Percentiles rank a stretch among this genome's conserved stretches.
These are phyloP conservation scores for Achroia grisella DNA, from an alignment of 1,140 invertebrate species.

Conservation along the genomic window DNA sequence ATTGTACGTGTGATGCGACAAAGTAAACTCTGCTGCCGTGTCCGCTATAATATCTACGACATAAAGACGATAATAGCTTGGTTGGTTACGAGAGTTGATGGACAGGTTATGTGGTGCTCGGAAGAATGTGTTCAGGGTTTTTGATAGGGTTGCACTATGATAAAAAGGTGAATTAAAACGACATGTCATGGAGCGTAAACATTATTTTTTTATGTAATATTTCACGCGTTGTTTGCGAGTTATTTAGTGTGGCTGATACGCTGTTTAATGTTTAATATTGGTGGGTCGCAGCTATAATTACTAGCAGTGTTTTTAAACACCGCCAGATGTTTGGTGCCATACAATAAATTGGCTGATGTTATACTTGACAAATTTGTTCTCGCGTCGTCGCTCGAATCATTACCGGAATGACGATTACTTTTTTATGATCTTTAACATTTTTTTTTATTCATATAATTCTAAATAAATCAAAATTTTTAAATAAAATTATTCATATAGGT, in stretches of 20 bases:
- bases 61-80: slow-evolving; percentile 14
- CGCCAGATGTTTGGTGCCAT: slow-evolving; percentile 20
- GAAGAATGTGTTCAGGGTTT: too few species aligned
- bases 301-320: slow-evolving; percentile 30
- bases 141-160: slow-evolving; percentile 37
- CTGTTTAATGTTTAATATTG: slow-evolving; percentile 13
- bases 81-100: too few species aligned
- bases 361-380: slow-evolving; percentile 22
- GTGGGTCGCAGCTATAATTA: slow-evolving; percentile 21
- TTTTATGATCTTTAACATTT: not conserved
- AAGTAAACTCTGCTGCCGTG: slow-evolving; percentile 10
- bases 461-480: too few species aligned
- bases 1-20: slow-evolving; percentile 6
- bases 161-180: slow-evolving; percentile 30
- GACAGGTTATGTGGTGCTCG: too few species aligned
- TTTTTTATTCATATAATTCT: too few species aligned
- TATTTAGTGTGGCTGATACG: slow-evolving; percentile 40
- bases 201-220: slow-evolving; percentile 45
- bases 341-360: slow-evolving; percentile 4
- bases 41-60: not conserved
- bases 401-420: too few species aligned
- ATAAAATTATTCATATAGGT: too few species aligned
- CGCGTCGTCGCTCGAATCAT: not conserved
- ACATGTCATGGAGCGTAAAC: slow-evolving; percentile 47
- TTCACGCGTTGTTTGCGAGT: slow-evolving; percentile 57